A percentile compares a stretch with the other conserved stretches of the same genome.
phyloP scores from a whole-genome alignment of 2,113 vertebrate genomes.

The Nannospalax galili region DNA sequence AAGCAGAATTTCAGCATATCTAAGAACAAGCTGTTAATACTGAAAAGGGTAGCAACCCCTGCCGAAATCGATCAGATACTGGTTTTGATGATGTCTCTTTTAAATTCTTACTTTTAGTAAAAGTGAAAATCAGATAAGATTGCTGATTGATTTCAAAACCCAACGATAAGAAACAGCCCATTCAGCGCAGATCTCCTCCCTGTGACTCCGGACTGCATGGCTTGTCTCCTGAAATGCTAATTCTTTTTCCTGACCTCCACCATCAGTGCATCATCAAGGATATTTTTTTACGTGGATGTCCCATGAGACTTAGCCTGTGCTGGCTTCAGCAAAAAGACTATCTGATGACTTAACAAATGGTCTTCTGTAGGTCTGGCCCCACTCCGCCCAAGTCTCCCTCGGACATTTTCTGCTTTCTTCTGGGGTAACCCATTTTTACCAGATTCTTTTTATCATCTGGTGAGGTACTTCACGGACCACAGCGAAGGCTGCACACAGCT shows the following conservation, averaged over 20 bases:
- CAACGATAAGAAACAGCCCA: conserved; percentile 47
- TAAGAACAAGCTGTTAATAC: background rate
- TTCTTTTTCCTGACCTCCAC: background rate
- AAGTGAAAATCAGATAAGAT: conserved; percentile 62
- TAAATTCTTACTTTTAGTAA: conserved; percentile 66
- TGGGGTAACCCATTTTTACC: background rate
- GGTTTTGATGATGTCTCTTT: conserved; percentile 37
- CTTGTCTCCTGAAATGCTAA: background rate
- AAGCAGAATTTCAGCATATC: background rate
- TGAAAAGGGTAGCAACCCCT: background rate
- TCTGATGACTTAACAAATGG: background rate
- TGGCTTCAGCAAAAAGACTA: background rate
- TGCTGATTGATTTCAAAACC: conserved; percentile 62
- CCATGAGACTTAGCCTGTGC: background rate
- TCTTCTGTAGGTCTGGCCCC: background rate
- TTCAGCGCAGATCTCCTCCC: background rate
- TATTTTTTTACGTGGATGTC: background rate
- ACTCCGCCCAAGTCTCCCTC: background rate
- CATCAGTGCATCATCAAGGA: background rate
- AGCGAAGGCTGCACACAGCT: background rate
- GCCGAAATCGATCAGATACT: background rate
- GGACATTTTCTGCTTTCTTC: background rate
- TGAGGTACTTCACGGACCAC: background rate
- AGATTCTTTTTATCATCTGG: background rate
- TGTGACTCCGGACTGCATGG: background rate